Base-by-base conservation (phyloP, 2,888 invertebrate genomes). In the Conchocele bisecta region DNA sequence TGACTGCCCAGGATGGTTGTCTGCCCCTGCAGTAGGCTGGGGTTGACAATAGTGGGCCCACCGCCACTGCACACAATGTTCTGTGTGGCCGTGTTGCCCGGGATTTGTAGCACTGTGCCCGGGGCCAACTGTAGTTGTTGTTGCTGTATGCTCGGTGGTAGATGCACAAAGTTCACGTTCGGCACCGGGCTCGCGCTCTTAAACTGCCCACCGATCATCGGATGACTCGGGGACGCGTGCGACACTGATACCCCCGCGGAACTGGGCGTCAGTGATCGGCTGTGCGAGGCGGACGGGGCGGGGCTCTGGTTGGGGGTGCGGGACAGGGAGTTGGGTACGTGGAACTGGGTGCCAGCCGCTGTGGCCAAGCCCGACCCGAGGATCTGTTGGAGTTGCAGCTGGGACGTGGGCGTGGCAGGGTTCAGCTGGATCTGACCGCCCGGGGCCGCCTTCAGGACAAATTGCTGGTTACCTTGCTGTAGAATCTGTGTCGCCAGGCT, bases 151-250 rank as follows among this genome's bases (percentile, higher is more conserved):
- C 65, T 67, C n/a, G 68, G 67, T 41, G 76, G 81, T n/a, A 83
- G 41, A 35, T 83, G 83, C 9, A 82, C 64, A 29, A 82, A 58
- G 61, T 81, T 82, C 7, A 83, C 76, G 67, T 82, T 79, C 9
- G 78, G 77, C 7, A 72, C 67, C n/a, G 76, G 72, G 41, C 76
- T 78, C 24, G 74, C 54, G 48, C 76, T 66, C 42, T 60, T 71
- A 46, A 71, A 39, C 54, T 72, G 68, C n/a, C n/a, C n/a, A 51
- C 63, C 35, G n/a, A 67, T 33, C 9, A 75, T 63, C 20, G 68
- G 70, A 31, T 69, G 75, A 7, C 68, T 28, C 7, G 57, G 20
- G 9, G 54, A 51, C 26, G 68, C 71, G 42, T 69, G 64, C 31
- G 75, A 65, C n/a, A 74, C 58, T 3, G 79, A 67, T 35, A 78